Conservation (phyloP, 2,113 vertebrate genomes). For the Forbesichthys papilliferus region DNA sequence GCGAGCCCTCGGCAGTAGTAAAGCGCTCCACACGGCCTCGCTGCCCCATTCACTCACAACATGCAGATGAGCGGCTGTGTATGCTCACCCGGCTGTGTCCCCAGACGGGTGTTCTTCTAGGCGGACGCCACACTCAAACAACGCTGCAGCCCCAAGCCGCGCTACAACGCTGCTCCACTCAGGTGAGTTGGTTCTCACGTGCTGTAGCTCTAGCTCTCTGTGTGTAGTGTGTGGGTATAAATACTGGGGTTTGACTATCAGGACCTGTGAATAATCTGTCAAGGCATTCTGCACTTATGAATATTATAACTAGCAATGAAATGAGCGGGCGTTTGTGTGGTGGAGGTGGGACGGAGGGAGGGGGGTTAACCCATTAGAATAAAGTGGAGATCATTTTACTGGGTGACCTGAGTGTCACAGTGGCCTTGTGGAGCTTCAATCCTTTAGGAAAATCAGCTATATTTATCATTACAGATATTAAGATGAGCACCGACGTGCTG, state of each 20-base stretch:
- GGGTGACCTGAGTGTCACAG: slow-evolving; percentile 74
- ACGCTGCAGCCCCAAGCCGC: not conserved
- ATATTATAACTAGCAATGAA: slow-evolving; percentile 82
- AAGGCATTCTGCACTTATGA: slow-evolving; percentile 75
- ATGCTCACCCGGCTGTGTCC: slow-evolving; percentile 47
- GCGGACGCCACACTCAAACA: slow-evolving; percentile 1
- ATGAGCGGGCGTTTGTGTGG: slow-evolving; percentile 46
- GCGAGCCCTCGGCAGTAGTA: slow-evolving; percentile 59
- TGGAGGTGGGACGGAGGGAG: slow-evolving; percentile 15
- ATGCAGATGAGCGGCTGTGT: slow-evolving; percentile 59
- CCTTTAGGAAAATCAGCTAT: slow-evolving; percentile 89
- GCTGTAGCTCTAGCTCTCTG: slow-evolving; percentile 11
- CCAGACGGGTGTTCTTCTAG: slow-evolving; percentile 16
- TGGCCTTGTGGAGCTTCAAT: slow-evolving; percentile 80
- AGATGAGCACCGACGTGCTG: slow-evolving; percentile 90
- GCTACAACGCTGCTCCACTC: slow-evolving; percentile 2
- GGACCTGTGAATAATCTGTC: slow-evolving; percentile 35
- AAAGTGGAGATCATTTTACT: slow-evolving; percentile 85
- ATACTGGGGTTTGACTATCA: slow-evolving; percentile 28
- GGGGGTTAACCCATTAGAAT: slow-evolving; percentile 84
- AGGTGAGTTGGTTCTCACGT: slow-evolving; percentile 50
- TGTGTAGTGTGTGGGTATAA: slow-evolving; percentile 42
- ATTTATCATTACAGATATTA: slow-evolving; percentile 89
- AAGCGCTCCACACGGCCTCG: slow-evolving; percentile 59
- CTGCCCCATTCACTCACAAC: slow-evolving; percentile 69